Base-by-base conservation (phyloP, 2,888 invertebrate genomes). In the Craniophora ligustri region DNA sequence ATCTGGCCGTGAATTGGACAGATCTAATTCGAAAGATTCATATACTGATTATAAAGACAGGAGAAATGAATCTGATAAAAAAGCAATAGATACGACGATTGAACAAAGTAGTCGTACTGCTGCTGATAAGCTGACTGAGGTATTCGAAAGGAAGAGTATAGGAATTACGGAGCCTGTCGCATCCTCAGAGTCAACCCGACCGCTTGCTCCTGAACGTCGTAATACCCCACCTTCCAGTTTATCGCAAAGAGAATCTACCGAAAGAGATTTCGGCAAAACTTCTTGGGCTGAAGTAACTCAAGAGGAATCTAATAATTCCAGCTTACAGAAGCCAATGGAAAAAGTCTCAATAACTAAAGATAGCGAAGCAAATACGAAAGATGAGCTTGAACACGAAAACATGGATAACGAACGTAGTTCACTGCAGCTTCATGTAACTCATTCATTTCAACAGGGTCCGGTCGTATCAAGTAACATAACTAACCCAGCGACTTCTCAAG, bases 251-350 rank as follows among this genome's bases (percentile, higher is more conserved):
- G 95, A 94, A 71, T 93, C 93, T 3, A 72, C 81, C 44, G 94
- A 93, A 78, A 94, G 86, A 81, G 91, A 91, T 75, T 87, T 84
- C 59, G 81, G 85, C 10, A 89, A 85, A 79, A 79, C 91, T 30
- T 92, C 93, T 1, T 94, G 94, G 94, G 94, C 94, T 23, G 94
- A 94, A 59, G 86, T 82, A 16, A 72, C 91, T 23, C 92, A 89
- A 69, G 94, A 94, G 41, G 92, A 92, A 47, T 69, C 84, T 49
- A 76, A 47, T 46, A 79, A 66, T 50, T 75, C 71, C 26, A 69
- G 54, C 40, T 59, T 71, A 57, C 58, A 75, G 1, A 86, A 86
- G 7, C 36, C 79, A 28, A 16, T 63, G 44, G 89, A 91, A 56
- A 87, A 85, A 75, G 60, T 75, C 38, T 31, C 62, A 21, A 31